Conservation (phyloP, 1,140 invertebrate species). For the Cyphomyrmex costatus region DNA sequence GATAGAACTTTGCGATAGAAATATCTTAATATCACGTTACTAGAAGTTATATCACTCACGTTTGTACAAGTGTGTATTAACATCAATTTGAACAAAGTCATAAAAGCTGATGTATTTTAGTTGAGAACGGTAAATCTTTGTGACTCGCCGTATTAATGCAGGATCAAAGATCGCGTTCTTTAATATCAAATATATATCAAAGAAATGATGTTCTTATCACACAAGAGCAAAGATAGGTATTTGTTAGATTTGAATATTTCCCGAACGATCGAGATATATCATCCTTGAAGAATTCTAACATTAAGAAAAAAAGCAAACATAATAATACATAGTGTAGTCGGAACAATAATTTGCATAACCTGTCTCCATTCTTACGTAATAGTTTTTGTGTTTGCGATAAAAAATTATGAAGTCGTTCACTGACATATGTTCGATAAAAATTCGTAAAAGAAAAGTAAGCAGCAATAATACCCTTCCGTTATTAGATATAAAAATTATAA, state of each 20-base stretch:
- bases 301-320: not conserved
- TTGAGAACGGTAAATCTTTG: not conserved
- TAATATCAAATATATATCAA: not conserved
- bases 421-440: not conserved
- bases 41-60: slow-evolving; percentile 4
- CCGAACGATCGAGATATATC: not conserved
- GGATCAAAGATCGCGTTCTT: slow-evolving; percentile 52
- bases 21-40: slow-evolving; percentile 14
- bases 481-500: slow-evolving; percentile 2
- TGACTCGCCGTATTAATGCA: not conserved
- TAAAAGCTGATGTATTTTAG: not conserved
- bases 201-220: slow-evolving; percentile 3
- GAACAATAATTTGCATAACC: slow-evolving; percentile 56
- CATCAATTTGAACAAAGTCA: slow-evolving; percentile 27
- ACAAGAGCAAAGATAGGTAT: not conserved
- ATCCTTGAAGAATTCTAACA: not conserved
- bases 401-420: not conserved
- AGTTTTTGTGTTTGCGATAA: not conserved
- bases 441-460: not conserved
- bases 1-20: not conserved
- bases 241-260: slow-evolving; percentile 7
- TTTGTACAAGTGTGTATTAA: slow-evolving; percentile 18
- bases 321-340: not conserved
- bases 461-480: not conserved
- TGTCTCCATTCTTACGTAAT: not conserved